phyloP scores from a whole-genome alignment of 2,797 vertebrate genomes.

The Cyclura pinguis region DNA sequence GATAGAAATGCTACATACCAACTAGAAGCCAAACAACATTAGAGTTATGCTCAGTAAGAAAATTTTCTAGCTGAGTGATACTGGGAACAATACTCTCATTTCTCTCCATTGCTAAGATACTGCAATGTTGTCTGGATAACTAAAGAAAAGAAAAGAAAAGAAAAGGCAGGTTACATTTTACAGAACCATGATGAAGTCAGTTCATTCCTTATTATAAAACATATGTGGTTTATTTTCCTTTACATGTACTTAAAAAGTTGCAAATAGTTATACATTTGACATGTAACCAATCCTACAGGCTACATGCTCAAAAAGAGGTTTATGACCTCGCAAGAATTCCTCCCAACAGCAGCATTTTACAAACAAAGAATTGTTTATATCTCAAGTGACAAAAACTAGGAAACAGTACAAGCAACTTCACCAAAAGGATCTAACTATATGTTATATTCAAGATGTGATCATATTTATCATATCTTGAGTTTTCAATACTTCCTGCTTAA shows the following conservation, averaged over 20 bases:
- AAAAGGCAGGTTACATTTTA: not conserved
- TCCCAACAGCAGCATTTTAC: not conserved
- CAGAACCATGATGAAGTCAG: not conserved
- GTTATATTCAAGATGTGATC: not conserved
- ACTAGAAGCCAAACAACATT: constrained; percentile 98
- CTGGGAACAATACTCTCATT: constrained; percentile 92
- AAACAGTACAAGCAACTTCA: not conserved
- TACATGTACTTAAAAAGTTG: not conserved
- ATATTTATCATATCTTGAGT: not conserved
- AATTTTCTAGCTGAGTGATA: constrained; percentile 89
- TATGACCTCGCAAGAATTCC: not conserved
- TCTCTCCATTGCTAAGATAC: constrained; percentile 88
- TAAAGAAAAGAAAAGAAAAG: constrained; percentile 37
- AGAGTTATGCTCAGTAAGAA: constrained; percentile 93
- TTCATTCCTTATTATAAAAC: not conserved
- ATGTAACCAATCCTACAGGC: no score
- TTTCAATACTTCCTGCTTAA: not conserved
- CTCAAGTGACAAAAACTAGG: not conserved
- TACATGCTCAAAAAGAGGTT: not conserved
- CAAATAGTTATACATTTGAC: not conserved
- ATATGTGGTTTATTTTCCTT: not conserved
- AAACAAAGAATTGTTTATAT: not conserved
- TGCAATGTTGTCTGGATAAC: constrained; percentile 63
- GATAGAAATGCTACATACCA: constrained; percentile 84
- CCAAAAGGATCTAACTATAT: not conserved